phyloP scores from a whole-genome alignment of 2,797 vertebrate species.

The Erethizon dorsatum region DNA sequence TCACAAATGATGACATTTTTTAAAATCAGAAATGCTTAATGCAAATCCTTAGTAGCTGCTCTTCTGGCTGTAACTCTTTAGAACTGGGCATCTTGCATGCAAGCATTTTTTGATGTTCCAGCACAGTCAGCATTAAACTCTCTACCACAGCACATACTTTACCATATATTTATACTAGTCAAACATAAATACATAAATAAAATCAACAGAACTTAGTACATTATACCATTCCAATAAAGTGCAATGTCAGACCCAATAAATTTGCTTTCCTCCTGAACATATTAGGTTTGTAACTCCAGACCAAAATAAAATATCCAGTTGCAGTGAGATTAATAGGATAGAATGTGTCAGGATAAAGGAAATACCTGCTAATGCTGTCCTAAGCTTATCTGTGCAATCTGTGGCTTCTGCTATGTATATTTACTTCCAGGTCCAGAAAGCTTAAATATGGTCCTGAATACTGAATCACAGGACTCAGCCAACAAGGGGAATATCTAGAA shows the following conservation, averaged over 20 bases:
- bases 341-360: constrained; percentile 71
- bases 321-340: constrained; percentile 74
- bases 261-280: constrained; percentile 66
- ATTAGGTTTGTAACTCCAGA: constrained; percentile 72
- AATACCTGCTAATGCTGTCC: constrained; percentile 52
- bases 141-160: constrained; percentile 67
- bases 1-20: constrained; percentile 68
- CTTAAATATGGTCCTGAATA: constrained; percentile 51
- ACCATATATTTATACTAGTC: constrained; percentile 75
- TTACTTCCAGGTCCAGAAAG: constrained; percentile 16
- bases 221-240: constrained; percentile 73
- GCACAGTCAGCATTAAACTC: constrained; percentile 77
- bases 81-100: constrained; percentile 38
- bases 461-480: constrained; percentile 1
- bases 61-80: constrained; percentile 60
- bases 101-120: constrained; percentile 74
- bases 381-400: constrained; percentile 69
- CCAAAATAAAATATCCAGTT: constrained; percentile 67
- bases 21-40: constrained; percentile 73
- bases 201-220: constrained; percentile 75
- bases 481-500: background rate
- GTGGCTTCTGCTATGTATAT: constrained; percentile 44
- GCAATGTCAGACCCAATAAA: constrained; percentile 73
- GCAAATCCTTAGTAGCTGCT: constrained; percentile 66
- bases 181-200: constrained; percentile 81